Conservation (phyloP, 2,797 vertebrate species). For the Cynopterus sphinx region DNA sequence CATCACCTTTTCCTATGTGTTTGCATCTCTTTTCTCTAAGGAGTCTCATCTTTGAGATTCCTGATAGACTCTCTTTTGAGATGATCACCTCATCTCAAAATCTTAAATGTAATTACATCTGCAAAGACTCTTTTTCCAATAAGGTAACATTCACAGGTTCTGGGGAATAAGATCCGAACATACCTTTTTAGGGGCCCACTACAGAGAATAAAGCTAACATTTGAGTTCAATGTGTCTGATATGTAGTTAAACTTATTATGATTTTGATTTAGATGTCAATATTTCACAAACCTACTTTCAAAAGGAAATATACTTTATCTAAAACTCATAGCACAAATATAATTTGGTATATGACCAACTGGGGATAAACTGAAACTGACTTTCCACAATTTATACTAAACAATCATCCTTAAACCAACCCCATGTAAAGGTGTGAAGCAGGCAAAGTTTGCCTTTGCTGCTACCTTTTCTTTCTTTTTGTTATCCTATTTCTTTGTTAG, state of each 20-base stretch:
- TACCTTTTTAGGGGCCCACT: neutral
- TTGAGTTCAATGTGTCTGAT: neutral
- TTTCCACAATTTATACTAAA: neutral
- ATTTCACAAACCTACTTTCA: neutral
- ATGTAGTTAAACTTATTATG: neutral
- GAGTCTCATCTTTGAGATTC: neutral
- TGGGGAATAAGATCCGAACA: neutral
- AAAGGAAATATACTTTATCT: conserved; percentile 6
- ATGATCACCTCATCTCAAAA: neutral
- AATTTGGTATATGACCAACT: neutral
- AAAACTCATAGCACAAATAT: neutral
- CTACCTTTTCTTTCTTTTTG: neutral
- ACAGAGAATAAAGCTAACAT: neutral
- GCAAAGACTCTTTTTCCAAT: neutral
- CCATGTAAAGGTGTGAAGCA: neutral
- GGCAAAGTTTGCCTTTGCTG: accelerated
- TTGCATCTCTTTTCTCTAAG: neutral
- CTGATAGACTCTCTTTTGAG: no score
- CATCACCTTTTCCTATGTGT: neutral
- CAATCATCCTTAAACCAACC: neutral
- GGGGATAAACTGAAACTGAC: neutral
- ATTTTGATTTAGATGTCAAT: neutral
- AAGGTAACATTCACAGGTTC: neutral
- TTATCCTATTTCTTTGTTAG: neutral
- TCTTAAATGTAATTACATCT: neutral